Percentiles rank a stretch among this genome's conserved stretches.
Conservation (phyloP, 2,797 vertebrate species). For the Syngnathus rostellatus region DNA sequence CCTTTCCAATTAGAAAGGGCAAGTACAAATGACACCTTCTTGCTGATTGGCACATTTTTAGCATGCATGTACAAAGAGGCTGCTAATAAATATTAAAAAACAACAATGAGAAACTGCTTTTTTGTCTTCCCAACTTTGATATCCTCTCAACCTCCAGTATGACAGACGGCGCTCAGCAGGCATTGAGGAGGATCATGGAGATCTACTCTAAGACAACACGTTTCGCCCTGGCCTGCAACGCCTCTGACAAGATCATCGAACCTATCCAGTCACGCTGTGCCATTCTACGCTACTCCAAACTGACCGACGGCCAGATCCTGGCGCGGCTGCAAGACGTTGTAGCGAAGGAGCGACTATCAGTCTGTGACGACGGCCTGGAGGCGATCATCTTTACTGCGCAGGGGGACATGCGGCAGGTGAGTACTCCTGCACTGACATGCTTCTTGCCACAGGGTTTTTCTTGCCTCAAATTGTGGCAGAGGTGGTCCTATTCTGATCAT, state of each 20-base stretch:
- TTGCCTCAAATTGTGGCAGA: background rate
- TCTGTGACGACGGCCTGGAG: conserved; percentile 88
- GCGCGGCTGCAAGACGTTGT: conserved; percentile 81
- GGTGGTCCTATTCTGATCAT: no score
- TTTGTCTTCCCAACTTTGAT: background rate
- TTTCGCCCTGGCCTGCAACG: conserved; percentile 92
- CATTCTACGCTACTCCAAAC: conserved; percentile 89
- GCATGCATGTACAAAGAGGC: no score
- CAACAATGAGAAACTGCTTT: no score
- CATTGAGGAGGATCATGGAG: conserved; percentile 93
- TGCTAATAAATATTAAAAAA: no score
- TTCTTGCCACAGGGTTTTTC: background rate
- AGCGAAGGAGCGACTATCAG: conserved; percentile 73
- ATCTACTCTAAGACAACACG: conserved; percentile 97
- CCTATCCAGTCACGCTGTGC: conserved; percentile 97
- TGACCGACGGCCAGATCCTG: conserved; percentile 86
- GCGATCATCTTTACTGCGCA: conserved; percentile 96
- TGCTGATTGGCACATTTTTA: no score
- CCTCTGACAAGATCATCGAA: conserved; percentile 96
- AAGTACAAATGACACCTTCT: background rate
- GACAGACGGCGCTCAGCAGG: conserved; percentile 97
- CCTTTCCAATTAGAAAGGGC: background rate
- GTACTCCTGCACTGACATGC: background rate
- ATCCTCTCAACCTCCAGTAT: conserved; percentile 67
- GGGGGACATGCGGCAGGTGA: conserved; percentile 98